phyloP scores from a whole-genome alignment of 2,113 vertebrate species.

The Ammospiza nelsoni region DNA sequence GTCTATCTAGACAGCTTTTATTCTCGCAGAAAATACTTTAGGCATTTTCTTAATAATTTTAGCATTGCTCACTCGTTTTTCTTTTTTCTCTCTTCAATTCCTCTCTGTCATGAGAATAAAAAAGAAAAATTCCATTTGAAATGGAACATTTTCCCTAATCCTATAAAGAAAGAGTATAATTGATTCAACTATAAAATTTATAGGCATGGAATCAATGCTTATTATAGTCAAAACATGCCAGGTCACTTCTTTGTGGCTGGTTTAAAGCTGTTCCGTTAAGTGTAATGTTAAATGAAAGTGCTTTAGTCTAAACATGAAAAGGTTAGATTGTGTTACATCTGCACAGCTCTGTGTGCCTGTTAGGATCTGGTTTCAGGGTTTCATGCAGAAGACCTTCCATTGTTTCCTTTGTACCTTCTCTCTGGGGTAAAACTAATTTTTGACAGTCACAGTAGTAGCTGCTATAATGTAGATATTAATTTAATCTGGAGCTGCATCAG shows the following conservation, averaged over 20 bases:
- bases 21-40: conserved; percentile 27
- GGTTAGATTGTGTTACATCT: conserved; percentile 69
- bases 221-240: conserved; percentile 73
- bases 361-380: conserved; percentile 66
- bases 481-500: conserved; percentile 64
- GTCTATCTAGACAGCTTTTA: conserved; percentile 18
- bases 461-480: conserved; percentile 63
- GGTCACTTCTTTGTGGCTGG: conserved; percentile 69
- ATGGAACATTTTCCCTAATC: conserved; percentile 65
- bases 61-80: conserved; percentile 42
- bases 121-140: conserved; percentile 62
- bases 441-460: conserved; percentile 62
- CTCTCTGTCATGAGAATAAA: conserved; percentile 36
- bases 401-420: conserved; percentile 67
- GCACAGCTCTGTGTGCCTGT: conserved; percentile 9
- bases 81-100: conserved; percentile 39
- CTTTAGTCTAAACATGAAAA: conserved; percentile 70
- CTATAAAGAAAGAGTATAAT: conserved; percentile 70
- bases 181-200: conserved; percentile 72
- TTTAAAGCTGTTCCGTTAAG: conserved; percentile 65
- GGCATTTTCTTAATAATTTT: conserved; percentile 54
- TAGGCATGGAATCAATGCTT: conserved; percentile 68
- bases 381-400: conserved; percentile 53
- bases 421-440: conserved; percentile 56
- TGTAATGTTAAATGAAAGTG: conserved; percentile 56